phyloP scores from a whole-genome alignment of 2,888 invertebrate species.

The Drosophila mayaguana region DNA sequence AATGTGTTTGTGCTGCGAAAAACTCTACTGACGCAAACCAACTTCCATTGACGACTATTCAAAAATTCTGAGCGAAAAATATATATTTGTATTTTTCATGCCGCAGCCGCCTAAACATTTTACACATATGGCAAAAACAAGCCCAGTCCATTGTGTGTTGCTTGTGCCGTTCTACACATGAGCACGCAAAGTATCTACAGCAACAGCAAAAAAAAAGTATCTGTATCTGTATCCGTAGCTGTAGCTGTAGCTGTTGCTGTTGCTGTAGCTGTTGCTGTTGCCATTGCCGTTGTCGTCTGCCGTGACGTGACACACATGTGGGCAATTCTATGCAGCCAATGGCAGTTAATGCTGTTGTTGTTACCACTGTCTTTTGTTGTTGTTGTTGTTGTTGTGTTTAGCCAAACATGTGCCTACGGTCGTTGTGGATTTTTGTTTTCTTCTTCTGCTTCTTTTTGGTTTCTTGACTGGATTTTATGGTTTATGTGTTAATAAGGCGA shows the following conservation, averaged over 20 bases:
- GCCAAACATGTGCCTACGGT: slow-evolving; percentile 60
- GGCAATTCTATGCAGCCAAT: slow-evolving; percentile 73
- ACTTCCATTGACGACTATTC: slow-evolving; percentile 74
- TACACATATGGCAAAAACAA: slow-evolving; percentile 80
- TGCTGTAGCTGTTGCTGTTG: slow-evolving; percentile 22
- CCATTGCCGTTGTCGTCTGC: slow-evolving; percentile 73
- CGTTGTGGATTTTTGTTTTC: slow-evolving; percentile 25
- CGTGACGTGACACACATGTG: slow-evolving; percentile 79
- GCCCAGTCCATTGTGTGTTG: slow-evolving; percentile 68
- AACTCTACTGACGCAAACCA: slow-evolving; percentile 50
- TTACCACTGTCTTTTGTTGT: slow-evolving; percentile 22
- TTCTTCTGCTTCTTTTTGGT: slow-evolving; percentile 23
- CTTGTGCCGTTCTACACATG: slow-evolving; percentile 48
- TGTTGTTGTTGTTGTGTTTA: slow-evolving; percentile 36
- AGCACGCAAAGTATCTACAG: slow-evolving; percentile 52
- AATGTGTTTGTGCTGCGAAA: slow-evolving; percentile 3
- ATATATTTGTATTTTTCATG: slow-evolving; percentile 39
- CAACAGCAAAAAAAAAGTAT: slow-evolving; percentile 19
- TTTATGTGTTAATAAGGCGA: slow-evolving; percentile 79
- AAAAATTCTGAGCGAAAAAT: slow-evolving; percentile 67
- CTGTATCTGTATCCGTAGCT: slow-evolving; percentile 20
- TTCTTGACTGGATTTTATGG: slow-evolving; percentile 73
- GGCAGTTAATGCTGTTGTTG: slow-evolving; percentile 33
- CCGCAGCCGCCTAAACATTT: slow-evolving; percentile 72
- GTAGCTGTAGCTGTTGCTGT: slow-evolving; percentile 25